phyloP scores from a whole-genome alignment of 2,797 vertebrate species.

The Siniperca scherzeri region DNA sequence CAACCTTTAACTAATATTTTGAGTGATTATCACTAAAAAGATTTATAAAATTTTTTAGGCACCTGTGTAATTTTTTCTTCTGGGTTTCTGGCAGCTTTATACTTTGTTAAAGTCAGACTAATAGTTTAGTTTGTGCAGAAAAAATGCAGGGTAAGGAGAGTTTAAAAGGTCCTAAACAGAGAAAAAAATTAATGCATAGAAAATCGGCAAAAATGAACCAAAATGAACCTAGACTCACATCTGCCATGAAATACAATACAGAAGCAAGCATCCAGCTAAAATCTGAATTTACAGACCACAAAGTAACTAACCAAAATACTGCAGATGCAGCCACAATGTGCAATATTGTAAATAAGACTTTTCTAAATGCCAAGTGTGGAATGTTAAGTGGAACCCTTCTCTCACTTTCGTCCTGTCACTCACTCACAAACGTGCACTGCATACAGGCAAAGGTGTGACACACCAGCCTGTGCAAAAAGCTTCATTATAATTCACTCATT shows the following conservation, averaged over 20 bases:
- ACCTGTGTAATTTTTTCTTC: neutral
- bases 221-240: neutral
- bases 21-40: neutral
- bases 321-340: neutral
- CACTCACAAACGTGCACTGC: neutral
- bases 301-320: neutral
- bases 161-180: neutral
- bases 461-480: conserved; percentile 6
- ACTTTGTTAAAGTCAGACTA: neutral
- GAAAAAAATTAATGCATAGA: neutral
- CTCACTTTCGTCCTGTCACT: neutral
- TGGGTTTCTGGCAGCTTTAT: neutral
- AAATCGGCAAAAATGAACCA: neutral
- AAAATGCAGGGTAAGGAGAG: neutral
- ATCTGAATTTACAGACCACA: neutral
- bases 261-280: neutral
- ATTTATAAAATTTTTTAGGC: neutral
- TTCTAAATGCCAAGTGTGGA: neutral
- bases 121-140: neutral
- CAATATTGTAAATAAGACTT: neutral
- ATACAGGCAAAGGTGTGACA: neutral
- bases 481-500: conserved; percentile 2
- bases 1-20: neutral
- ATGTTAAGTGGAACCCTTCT: neutral
- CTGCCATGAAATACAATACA: neutral